Conservation (phyloP, 2,113 vertebrate species). For the Tringa solitaria region DNA sequence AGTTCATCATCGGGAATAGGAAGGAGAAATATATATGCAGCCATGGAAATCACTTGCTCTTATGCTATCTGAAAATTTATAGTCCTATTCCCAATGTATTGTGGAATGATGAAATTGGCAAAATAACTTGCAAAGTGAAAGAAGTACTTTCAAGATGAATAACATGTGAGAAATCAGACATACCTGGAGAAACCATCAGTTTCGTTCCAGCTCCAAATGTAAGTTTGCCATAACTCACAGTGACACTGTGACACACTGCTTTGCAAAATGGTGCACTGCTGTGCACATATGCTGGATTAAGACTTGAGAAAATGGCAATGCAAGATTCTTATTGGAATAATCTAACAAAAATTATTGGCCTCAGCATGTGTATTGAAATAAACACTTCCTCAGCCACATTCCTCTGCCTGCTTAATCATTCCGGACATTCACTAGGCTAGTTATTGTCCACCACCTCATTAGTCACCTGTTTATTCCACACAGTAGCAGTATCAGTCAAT, state of each 20-base stretch:
- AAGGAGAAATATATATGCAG: background rate
- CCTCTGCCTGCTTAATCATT: background rate
- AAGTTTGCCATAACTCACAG: background rate
- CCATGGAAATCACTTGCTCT: background rate
- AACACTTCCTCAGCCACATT: background rate
- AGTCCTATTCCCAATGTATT: background rate
- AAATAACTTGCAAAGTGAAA: background rate
- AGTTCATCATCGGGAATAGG: background rate
- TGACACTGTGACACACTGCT: background rate
- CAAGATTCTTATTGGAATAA: background rate
- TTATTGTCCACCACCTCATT: background rate
- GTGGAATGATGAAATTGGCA: background rate
- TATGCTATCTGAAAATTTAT: fast-evolving
- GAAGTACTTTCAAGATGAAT: background rate
- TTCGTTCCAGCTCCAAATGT: conserved; percentile 30
- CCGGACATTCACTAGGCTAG: background rate
- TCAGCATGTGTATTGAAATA: background rate
- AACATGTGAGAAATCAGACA: background rate
- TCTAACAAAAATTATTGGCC: background rate
- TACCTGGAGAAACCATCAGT: background rate
- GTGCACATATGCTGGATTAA: fast-evolving
- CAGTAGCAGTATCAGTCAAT: background rate
- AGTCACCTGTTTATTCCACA: background rate
- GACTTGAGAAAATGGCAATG: background rate
- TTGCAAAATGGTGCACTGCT: background rate